Conservation (phyloP, 2,113 vertebrate genomes). For the Peucedramus taeniatus region DNA sequence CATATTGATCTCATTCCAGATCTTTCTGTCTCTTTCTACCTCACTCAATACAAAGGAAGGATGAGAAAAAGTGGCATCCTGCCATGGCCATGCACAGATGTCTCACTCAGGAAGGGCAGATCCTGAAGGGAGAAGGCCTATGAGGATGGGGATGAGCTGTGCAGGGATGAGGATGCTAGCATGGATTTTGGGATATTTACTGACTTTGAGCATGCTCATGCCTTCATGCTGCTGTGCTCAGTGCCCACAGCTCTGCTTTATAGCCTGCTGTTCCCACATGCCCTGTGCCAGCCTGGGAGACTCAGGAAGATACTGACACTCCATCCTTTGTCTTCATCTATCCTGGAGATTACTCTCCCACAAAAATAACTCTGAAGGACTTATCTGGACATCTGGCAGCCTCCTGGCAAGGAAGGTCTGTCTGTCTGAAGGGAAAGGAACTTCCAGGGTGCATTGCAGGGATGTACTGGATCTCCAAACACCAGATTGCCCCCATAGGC, state of each 20-base stretch:
- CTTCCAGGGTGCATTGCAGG: fast-evolving
- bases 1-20: background rate
- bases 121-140: background rate
- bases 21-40: background rate
- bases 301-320: background rate
- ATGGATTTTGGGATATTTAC: background rate
- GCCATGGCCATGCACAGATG: background rate
- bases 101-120: background rate
- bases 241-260: background rate
- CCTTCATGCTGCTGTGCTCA: background rate
- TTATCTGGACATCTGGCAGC: background rate
- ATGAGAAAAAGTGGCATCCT: background rate
- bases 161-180: background rate
- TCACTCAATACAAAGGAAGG: background rate
- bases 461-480: fast-evolving
- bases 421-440: background rate
- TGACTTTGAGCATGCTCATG: background rate
- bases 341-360: no score
- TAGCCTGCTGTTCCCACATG: background rate
- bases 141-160: background rate
- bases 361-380: background rate
- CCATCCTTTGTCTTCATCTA: background rate
- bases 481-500: background rate
- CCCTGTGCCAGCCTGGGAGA: background rate
- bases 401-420: background rate